A percentile compares a stretch with the other conserved stretches of the same genome.
These are phyloP conservation scores for Siniperca knerii DNA, from an alignment of 2,113 vertebrate genomes.

Conservation along the genomic window DNA sequence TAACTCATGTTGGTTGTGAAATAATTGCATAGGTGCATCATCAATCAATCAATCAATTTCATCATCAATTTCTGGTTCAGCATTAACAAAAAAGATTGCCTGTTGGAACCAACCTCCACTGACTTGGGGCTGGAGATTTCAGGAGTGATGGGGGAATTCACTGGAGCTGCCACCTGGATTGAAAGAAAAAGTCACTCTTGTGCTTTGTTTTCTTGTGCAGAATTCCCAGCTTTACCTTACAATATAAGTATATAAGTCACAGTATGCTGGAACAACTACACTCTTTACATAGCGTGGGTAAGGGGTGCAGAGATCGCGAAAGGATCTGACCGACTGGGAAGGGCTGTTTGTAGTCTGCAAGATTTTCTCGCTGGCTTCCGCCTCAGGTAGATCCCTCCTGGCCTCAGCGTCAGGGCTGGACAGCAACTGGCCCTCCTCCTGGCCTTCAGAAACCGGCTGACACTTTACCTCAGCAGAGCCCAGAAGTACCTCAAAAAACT, in stretches of 20 bases:
- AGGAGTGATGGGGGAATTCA: constrained; percentile 19
- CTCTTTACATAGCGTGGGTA: background rate
- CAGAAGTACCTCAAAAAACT: constrained; percentile 95
- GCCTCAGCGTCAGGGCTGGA: background rate
- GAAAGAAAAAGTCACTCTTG: background rate
- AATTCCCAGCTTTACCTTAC: background rate
- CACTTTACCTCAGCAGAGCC: constrained; percentile 83
- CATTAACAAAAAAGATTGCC: background rate
- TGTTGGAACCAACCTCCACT: constrained; percentile 22
- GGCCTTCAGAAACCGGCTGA: constrained; percentile 32
- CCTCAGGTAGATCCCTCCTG: background rate
- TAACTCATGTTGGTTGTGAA: background rate
- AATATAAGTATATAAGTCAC: background rate
- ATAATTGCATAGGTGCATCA: background rate
- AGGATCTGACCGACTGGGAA: constrained; percentile 49
- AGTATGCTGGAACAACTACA: background rate
- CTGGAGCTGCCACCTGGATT: constrained; percentile 14
- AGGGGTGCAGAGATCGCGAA: background rate
- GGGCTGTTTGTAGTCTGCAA: background rate
- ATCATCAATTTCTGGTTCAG: background rate
- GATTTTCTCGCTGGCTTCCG: constrained; percentile 2
- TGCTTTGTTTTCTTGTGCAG: background rate
- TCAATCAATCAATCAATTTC: too few relatives aligned
- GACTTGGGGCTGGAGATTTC: constrained; percentile 14
- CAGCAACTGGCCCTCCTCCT: background rate